Evolutionary conservation across 2,888 invertebrate species (phyloP).

Genomic region (Salpingus planirostris): DNA sequence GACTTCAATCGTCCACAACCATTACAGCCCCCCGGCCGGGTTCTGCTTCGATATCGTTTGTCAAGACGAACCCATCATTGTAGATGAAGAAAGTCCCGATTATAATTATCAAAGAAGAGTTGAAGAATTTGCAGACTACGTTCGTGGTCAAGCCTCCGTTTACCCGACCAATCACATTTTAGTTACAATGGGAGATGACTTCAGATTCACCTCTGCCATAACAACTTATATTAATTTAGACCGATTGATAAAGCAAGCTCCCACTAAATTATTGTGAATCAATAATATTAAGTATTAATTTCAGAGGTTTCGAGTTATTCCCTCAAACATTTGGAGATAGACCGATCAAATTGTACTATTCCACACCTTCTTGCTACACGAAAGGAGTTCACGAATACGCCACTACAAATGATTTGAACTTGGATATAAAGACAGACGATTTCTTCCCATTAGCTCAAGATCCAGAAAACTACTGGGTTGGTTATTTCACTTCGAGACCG

Average conservation of each 20-base stretch:
- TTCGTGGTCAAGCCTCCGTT: conserved; percentile 28
- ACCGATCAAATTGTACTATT: conserved; percentile 63
- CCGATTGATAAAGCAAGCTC: conserved; percentile 6
- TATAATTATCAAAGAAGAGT: conserved; percentile 44
- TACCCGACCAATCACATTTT: conserved; percentile 11
- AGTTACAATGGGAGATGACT: conserved; percentile 14
- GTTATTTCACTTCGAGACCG: conserved; percentile 75
- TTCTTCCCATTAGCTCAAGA: conserved; percentile 86
- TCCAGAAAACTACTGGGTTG: conserved; percentile 83
- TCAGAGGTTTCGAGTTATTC: conserved; percentile 10
- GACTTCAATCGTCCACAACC: conserved; percentile 28
- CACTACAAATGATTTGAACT: conserved; percentile 4
- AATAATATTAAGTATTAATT: not conserved
- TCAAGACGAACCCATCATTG: conserved; percentile 46
- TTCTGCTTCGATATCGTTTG: conserved; percentile 49
- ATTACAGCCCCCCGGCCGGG: conserved; percentile 48
- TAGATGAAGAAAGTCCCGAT: conserved; percentile 44
- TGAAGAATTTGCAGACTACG: conserved; percentile 25
- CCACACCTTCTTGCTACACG: conserved; percentile 72
- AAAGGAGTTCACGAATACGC: conserved; percentile 50
- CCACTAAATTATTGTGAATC: not conserved
- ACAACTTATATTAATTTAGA: conserved; percentile 10
- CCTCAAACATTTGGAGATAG: conserved; percentile 6
- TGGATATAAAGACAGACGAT: conserved; percentile 65
- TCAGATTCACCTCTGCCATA: conserved; percentile 10